phyloP scores from a whole-genome alignment of 2,113 vertebrate species.

The Brachirus orientalis region DNA sequence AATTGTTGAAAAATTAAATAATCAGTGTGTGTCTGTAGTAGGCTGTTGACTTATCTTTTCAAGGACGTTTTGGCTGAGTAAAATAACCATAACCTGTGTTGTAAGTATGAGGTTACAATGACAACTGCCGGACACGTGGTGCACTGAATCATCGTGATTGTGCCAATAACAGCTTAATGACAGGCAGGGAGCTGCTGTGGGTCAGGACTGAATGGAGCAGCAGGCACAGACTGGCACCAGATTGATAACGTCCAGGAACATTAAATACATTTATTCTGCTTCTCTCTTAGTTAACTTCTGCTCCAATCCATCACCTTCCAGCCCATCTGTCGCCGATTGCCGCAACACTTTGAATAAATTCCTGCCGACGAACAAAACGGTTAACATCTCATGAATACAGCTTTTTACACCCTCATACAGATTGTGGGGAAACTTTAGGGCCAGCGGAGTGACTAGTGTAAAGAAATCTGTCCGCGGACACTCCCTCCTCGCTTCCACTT shows the following conservation, averaged over 20 bases:
- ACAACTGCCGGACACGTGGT: no score
- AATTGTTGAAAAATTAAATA: no score
- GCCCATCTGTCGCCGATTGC: slow-evolving; percentile 77
- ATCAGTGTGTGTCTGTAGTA: no score
- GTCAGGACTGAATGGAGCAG: slow-evolving; percentile 37
- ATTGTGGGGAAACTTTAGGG: slow-evolving; percentile 73
- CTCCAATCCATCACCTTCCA: slow-evolving; percentile 66
- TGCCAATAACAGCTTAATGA: no score
- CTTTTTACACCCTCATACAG: slow-evolving; percentile 74
- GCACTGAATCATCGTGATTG: no score
- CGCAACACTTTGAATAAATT: slow-evolving; percentile 83
- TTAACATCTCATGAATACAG: slow-evolving; percentile 85
- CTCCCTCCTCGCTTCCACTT: slow-evolving; percentile 82
- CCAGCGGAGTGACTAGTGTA: slow-evolving; percentile 65
- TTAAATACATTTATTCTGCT: slow-evolving; percentile 49
- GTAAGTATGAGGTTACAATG: no score
- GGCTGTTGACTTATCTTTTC: no score
- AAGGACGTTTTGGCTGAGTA: no score
- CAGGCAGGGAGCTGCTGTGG: background rate
- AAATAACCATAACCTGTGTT: no score
- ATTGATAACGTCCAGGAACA: slow-evolving; percentile 68
- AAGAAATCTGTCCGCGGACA: slow-evolving; percentile 75
- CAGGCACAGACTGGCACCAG: slow-evolving; percentile 54
- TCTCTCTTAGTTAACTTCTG: slow-evolving; percentile 67
- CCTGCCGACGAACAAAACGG: slow-evolving; percentile 75